Base-by-base conservation (phyloP, 2,888 invertebrate genomes). In the Imbricaverruca yamaguchii region DNA sequence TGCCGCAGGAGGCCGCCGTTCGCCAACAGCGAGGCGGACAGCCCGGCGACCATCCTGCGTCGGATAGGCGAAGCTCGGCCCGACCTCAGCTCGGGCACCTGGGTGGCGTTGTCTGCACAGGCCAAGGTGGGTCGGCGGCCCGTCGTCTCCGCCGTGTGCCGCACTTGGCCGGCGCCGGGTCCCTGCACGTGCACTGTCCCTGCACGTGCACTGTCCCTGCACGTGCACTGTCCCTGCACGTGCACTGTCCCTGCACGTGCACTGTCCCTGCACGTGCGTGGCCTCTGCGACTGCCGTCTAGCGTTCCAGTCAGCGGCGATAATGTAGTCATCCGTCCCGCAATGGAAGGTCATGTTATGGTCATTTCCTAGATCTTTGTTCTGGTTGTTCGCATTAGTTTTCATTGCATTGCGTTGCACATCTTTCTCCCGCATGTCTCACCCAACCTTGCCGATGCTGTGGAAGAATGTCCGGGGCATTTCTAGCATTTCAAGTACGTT, bases 21-120 rank as follows among this genome's bases (percentile, higher is more conserved):
- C 87, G 91, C 92, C 15, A 91, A 90, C 85, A 91, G 91, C 82
- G 91, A 91, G 65, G 89, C 89, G 80, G 92, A 93, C 86, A 92
- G 92, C 74, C 95, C 98, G 0, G 94, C 93, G 86, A 93, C 94
- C 83, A 99, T 99, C 87, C 89, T 99, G 83, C 92, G 93, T 81
- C 91, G 97, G 84, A 97, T 98, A 84, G 96, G 96, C 83, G 94
- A 95, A 77, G 97, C 97, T 81, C 92, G 93, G 87, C 92, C 98
- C 84, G 91, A 91, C 86, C 88, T 91, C 21, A 88, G 88, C 59
- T 88, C 87, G 59, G 94, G 94, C 9, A 91, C 92, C 84, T 98
- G 98, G 98, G 90, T 91, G 59, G 89, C 91, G 83, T 93, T 98
- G 82, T 95, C 97, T 0, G 87, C 81, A 6, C 81, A 82, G 15